Evolutionary conservation across 2,113 vertebrate genomes (phyloP), one percentile per base, ranked within the genome.

Genomic region (Etheostoma cragini): DNA sequence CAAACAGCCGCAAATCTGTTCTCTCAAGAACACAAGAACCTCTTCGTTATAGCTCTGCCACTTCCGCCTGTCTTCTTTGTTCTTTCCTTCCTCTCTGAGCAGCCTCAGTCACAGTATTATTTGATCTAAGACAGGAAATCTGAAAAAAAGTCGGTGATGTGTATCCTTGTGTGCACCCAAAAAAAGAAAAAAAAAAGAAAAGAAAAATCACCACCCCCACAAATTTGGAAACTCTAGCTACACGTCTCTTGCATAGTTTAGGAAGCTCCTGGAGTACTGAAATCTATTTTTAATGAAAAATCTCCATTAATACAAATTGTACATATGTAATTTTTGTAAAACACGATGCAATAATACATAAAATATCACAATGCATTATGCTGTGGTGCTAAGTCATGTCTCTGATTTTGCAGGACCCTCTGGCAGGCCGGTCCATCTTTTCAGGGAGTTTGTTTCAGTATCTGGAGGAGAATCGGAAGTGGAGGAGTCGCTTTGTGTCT

Each of bases 381-480:
- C 11, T 47, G 57, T 0, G 19, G 42, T 33, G 16, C 5, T n/a
- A 17, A 56, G 4, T 11, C 38, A 8, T 45, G 19, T 14, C 49
- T 21, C 1, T 66, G 60, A 0, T 77, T 35, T 64, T 64, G 47
- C 72, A 99, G 98, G 94, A 97, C n/a, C 96, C 97, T 0, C 91
- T 98, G 82, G 96, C 95, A 1, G 96, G 97, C 75, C 95, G 94
- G 0, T 93, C 95, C 89, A 97, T 99, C 90, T 98, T 98, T 94
- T 99, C 98, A 0, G 97, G 98, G 50, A 96, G 94, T 89, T 93
- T 99, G 63, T 98, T 97, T 88, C 97, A 99, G 92, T 97, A 97
- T 90, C 91, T 97, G 24, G 98, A 99, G 75, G 97, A 98, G 89
- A 98, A 93, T 85, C 97, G 96, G 90, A 99, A 98, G 85, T 99